These are phyloP conservation scores for Peromyscus aztecus DNA, from an alignment of 2,797 vertebrate species.

Conservation along the genomic window DNA sequence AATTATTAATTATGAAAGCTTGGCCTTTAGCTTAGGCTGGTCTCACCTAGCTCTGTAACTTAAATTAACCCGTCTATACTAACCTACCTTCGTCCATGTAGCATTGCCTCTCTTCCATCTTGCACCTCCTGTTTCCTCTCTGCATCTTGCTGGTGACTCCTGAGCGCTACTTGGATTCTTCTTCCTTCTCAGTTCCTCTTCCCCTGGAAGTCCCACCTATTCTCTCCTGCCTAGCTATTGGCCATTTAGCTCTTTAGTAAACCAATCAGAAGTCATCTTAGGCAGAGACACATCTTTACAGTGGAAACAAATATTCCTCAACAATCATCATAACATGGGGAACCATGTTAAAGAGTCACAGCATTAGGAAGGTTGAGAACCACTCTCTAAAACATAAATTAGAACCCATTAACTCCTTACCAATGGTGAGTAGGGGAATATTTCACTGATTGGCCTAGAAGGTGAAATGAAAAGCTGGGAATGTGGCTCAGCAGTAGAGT, in stretches of 20 bases:
- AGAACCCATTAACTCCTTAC: background rate
- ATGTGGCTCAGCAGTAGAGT: background rate
- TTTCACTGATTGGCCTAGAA: background rate
- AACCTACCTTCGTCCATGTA: background rate
- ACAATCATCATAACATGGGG: background rate
- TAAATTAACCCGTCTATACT: background rate
- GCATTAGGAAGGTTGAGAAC: background rate
- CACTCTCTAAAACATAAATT: background rate
- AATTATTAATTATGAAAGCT: background rate
- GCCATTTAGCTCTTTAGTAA: background rate
- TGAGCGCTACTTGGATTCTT: background rate
- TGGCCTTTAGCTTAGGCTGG: background rate
- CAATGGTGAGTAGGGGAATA: background rate
- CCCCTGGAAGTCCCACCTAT: background rate
- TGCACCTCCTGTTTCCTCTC: background rate
- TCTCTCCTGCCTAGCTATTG: background rate
- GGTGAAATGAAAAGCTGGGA: background rate
- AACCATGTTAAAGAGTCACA: background rate
- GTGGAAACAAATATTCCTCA: background rate
- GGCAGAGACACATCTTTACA: background rate
- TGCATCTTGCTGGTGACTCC: background rate
- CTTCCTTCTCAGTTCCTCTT: background rate
- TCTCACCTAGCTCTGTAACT: background rate
- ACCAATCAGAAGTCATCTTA: background rate
- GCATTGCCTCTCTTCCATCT: background rate